Base-by-base conservation (phyloP, 1,140 invertebrate genomes). In the Drosophila bifasciata region DNA sequence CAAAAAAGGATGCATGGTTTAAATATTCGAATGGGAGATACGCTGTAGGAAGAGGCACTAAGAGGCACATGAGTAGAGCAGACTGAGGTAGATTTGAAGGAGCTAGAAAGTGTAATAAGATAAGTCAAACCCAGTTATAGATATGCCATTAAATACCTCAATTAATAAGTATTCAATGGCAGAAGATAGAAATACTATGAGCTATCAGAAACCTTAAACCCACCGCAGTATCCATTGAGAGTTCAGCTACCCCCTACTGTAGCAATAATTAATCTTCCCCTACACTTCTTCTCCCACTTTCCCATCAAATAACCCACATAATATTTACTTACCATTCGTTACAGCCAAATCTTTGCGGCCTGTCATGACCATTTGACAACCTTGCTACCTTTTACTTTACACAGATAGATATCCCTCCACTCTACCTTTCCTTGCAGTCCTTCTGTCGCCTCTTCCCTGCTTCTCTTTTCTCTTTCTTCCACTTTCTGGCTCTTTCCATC, bases 381-480 rank as follows among this genome's bases (percentile, higher is more conserved):
- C 23, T 63, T 63, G 49, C 49, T 68, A 68, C 49, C 40, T 28
- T 15, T 55, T 41, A n/a, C 17, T 28, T 5, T 9, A 40, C 21
- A 41, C 4, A 19, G 61, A 19, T 21, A 25, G n/a, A 46, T 46
- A 53, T 52, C 61, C 60, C 19, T 51, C 16, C 15, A 17, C 19
- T 51, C 16, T 17, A 17, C 48, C 7, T 16, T 6, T 15, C 11
- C 21, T 8, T 11, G 8, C 13, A 36, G 5, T 25, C 2, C 25
- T 28, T 8, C 25, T 9, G 25, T 28, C 25, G 7, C n/a, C 46
- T 15, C 45, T 5, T n/a, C 17, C 32, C 16, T 16, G 15, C 48
- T 41, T 28, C 41, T 32, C 32, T 7, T 6, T 25, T 36, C n/a
- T 13, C 9, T 3, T 9, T 36, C 32, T 1, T 11, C 11, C 3